A percentile compares a stretch with the other conserved stretches of the same genome.
Conservation (phyloP, 2,113 vertebrate genomes). For the Alaudala cheleensis region DNA sequence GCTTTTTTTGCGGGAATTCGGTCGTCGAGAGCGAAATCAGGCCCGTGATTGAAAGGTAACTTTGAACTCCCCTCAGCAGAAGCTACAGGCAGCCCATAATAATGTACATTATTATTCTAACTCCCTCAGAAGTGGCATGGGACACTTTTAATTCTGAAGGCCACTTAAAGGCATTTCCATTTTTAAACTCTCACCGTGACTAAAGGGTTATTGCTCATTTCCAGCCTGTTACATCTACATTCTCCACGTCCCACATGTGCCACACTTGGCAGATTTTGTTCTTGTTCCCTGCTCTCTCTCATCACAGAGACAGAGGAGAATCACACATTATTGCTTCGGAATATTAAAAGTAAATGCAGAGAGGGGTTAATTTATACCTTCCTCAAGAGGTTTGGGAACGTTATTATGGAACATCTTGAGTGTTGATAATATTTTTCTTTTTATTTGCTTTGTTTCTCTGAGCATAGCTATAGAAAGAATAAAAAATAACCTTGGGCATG, state of each 20-base stretch:
- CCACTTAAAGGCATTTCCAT: slow-evolving; percentile 19
- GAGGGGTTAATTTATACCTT: slow-evolving; percentile 38
- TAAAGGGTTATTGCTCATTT: slow-evolving; percentile 30
- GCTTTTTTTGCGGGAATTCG: neutral
- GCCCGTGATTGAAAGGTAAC: neutral
- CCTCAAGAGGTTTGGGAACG: neutral
- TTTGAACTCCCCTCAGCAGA: slow-evolving; percentile 10
- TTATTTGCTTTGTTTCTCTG: slow-evolving; percentile 64
- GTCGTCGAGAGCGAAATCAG: neutral
- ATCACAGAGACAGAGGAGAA: neutral
- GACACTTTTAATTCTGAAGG: neutral
- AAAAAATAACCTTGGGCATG: slow-evolving; percentile 32
- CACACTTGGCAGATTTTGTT: neutral
- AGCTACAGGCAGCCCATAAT: neutral
- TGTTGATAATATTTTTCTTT: slow-evolving; percentile 36
- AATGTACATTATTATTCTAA: neutral
- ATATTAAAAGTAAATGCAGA: slow-evolving; percentile 45
- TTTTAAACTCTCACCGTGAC: neutral
- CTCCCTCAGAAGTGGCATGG: neutral
- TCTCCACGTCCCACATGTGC: neutral
- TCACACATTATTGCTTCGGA: neutral
- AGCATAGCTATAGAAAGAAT: slow-evolving; percentile 7
- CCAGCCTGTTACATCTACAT: neutral
- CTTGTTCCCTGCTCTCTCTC: neutral
- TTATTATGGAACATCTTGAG: neutral